phyloP scores from a whole-genome alignment of 2,888 invertebrate species.

The Aphidoletes aphidimyza region DNA sequence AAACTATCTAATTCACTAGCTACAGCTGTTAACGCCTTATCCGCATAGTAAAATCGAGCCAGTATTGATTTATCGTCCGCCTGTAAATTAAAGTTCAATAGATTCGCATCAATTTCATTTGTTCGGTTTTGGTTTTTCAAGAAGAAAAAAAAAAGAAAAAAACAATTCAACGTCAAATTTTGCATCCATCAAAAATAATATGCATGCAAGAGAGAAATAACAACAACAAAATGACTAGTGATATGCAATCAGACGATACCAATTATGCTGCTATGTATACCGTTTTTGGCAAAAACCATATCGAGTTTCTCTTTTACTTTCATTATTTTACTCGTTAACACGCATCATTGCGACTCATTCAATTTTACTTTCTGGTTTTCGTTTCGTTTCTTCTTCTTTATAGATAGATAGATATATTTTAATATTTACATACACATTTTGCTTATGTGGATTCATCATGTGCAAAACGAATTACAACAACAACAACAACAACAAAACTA shows the following conservation, averaged over 20 bases:
- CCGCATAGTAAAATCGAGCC: slow-evolving; percentile 98
- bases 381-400: not conserved
- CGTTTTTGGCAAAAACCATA: slow-evolving; percentile 20
- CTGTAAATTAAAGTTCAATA: no score
- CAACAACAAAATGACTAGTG: not conserved
- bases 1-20: slow-evolving; percentile 98
- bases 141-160: not conserved
- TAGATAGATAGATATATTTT: no score
- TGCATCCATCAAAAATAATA: not conserved
- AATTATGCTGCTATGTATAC: not conserved
- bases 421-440: no score
- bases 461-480: no score
- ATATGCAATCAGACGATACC: slow-evolving; percentile 21
- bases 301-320: slow-evolving; percentile 39
- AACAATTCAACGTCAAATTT: not conserved
- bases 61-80: slow-evolving; percentile 92
- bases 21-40: slow-evolving; percentile 94
- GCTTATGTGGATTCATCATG: not conserved
- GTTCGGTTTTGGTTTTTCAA: no score
- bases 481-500: no score
- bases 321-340: slow-evolving; percentile 38
- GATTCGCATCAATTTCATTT: no score
- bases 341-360: slow-evolving; percentile 42
- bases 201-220: not conserved
- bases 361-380: slow-evolving; percentile 32